A percentile compares a stretch with the other conserved stretches of the same genome.
phyloP scores from a whole-genome alignment of 2,113 vertebrate genomes.

The Cyprinodon brontotheroides region DNA sequence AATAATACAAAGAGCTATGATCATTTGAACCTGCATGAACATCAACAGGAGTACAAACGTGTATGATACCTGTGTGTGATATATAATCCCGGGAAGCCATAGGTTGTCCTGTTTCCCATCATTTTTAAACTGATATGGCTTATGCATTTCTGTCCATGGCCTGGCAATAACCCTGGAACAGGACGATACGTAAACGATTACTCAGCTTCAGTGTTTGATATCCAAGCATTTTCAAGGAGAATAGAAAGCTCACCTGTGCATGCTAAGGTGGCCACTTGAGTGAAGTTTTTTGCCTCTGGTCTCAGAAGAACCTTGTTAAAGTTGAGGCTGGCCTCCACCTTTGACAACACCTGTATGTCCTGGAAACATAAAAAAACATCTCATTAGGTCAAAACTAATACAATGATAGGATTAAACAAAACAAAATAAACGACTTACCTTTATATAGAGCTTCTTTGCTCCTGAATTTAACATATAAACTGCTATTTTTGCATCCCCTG shows the following conservation, averaged over 20 bases:
- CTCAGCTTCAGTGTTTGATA: not conserved
- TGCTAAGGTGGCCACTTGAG: slow-evolving; percentile 86
- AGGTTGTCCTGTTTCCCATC: slow-evolving; percentile 72
- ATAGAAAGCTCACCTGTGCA: slow-evolving; percentile 83
- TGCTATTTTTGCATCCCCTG: slow-evolving; percentile 86
- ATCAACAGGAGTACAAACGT: not conserved
- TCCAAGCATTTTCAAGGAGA: not conserved
- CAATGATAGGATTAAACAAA: not conserved
- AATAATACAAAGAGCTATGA: not conserved
- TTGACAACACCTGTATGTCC: slow-evolving; percentile 86
- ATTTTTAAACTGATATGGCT: slow-evolving; percentile 71
- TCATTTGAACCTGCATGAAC: not conserved
- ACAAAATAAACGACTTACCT: slow-evolving; percentile 78
- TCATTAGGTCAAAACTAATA: slow-evolving; percentile 11
- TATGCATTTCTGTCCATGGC: slow-evolving; percentile 66
- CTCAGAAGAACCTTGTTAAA: slow-evolving; percentile 85
- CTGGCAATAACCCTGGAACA: slow-evolving; percentile 75
- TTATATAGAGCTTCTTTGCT: slow-evolving; percentile 86
- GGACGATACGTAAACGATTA: not conserved
- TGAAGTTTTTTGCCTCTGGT: slow-evolving; percentile 87
- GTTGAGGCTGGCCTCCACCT: slow-evolving; percentile 79
- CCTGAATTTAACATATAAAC: slow-evolving; percentile 93
- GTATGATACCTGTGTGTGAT: slow-evolving; percentile 80
- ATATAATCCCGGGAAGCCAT: slow-evolving; percentile 82
- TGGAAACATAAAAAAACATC: slow-evolving; percentile 32